Evolutionary conservation across 2,797 vertebrate genomes (phyloP).

Genomic region (Masticophis lateralis): DNA sequence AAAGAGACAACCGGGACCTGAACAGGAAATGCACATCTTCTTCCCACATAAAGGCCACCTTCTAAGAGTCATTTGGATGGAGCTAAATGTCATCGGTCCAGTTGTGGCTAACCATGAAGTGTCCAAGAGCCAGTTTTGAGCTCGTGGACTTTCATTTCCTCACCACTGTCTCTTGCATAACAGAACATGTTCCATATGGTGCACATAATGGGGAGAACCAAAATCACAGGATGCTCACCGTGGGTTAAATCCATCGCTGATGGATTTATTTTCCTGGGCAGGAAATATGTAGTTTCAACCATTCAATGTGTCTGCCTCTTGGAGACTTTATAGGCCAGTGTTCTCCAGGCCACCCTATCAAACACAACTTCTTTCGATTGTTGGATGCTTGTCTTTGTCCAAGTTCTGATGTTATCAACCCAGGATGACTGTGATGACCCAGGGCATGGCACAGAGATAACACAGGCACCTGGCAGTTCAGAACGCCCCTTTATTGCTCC

Average conservation of each 20-base stretch:
- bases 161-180: neutral
- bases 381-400: too few species aligned
- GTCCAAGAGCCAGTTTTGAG: neutral
- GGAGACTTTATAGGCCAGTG: too few species aligned
- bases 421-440: too few species aligned
- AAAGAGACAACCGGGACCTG: neutral
- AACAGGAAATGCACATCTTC: neutral
- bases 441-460: too few species aligned
- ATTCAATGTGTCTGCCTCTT: neutral
- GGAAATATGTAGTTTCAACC: too few species aligned
- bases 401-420: too few species aligned
- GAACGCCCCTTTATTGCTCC: too few species aligned
- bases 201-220: neutral
- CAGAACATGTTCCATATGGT: accelerated
- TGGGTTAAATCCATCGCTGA: neutral
- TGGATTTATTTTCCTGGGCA: neutral
- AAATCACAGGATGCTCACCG: neutral
- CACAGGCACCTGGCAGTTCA: too few species aligned
- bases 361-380: too few species aligned
- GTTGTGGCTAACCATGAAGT: neutral
- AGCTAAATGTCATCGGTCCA: neutral
- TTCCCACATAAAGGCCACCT: neutral
- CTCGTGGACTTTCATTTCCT: neutral
- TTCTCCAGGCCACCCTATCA: neutral
- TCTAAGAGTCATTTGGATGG: neutral